Evolutionary conservation across 92 coral and sea anemone genomes (phyloP).

Genomic region (Parazoanthus swiftii): DNA sequence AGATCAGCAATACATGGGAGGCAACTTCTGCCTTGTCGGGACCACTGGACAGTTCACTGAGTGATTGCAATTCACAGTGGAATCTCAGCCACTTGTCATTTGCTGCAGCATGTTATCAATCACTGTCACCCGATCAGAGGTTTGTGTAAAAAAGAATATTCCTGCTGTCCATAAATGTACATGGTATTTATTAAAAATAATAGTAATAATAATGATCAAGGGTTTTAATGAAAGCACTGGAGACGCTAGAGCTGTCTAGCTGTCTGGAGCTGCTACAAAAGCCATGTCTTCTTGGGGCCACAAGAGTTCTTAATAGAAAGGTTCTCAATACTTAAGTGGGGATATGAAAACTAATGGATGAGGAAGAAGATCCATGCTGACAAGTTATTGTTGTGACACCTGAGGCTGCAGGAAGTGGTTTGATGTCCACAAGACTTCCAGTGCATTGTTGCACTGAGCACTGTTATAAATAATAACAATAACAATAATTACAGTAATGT

Average conservation of each 20-base stretch:
- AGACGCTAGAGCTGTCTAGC: conserved; percentile 24
- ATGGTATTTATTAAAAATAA: conserved; percentile 14
- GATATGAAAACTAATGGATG: conserved; percentile 23
- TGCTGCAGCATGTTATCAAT: conserved; percentile 26
- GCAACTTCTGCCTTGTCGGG: conserved; percentile 25
- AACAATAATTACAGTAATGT: conserved; percentile 21
- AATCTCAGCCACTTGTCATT: conserved; percentile 26
- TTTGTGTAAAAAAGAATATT: conserved; percentile 10
- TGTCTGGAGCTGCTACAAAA: conserved; percentile 28
- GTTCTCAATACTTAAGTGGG: conserved; percentile 21
- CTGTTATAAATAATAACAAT: conserved; percentile 18
- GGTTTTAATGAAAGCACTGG: conserved; percentile 21
- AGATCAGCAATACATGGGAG: conserved; percentile 24
- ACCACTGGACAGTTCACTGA: conserved; percentile 27
- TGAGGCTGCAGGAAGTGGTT: conserved; percentile 28
- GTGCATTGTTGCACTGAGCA: conserved; percentile 23
- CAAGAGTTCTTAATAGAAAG: too few species aligned
- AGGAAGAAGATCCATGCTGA: conserved; percentile 27
- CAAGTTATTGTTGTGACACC: conserved; percentile 26
- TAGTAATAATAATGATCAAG: conserved; percentile 16
- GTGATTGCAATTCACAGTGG: conserved; percentile 27
- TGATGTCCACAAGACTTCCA: conserved; percentile 27
- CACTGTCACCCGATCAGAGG: conserved; percentile 26
- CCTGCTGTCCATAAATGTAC: conserved; percentile 25
- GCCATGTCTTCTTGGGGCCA: too few species aligned